Conservation (phyloP, 2,888 invertebrate species). For the Mactromeris polynyma region DNA sequence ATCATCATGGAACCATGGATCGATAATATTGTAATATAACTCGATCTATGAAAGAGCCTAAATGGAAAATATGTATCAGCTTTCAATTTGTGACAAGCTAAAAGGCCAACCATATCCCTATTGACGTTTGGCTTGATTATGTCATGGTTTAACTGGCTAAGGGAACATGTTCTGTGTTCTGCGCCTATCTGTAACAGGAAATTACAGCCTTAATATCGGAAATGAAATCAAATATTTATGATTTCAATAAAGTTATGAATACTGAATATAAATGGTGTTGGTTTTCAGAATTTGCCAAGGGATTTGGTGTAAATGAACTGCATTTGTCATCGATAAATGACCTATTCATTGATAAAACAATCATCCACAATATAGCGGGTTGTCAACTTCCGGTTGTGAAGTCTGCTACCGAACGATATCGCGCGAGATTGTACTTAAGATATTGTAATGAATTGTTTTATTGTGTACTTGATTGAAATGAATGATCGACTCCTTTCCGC, state of each 20-base stretch:
- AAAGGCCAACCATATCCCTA: conserved; percentile 55
- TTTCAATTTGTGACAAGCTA: conserved; percentile 56
- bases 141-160: conserved; percentile 58
- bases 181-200: conserved; percentile 56
- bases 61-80: conserved; percentile 55
- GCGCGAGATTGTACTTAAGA: conserved; percentile 1
- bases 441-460: not conserved
- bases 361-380: conserved; percentile 5
- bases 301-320: conserved; percentile 21
- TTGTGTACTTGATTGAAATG: not conserved
- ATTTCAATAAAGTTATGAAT: conserved; percentile 67
- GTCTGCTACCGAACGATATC: not conserved
- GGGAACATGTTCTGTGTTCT: conserved; percentile 42
- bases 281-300: conserved; percentile 33
- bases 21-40: conserved; percentile 39
- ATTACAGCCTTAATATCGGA: conserved; percentile 62
- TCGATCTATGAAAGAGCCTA: conserved; percentile 43
- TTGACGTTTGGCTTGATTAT: conserved; percentile 64
- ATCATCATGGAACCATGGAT: not conserved
- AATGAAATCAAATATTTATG: conserved; percentile 73
- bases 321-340: conserved; percentile 33
- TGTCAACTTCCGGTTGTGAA: conserved; percentile 10
- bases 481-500: not conserved
- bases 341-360: conserved; percentile 29
- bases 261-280: conserved; percentile 47